phyloP scores from a whole-genome alignment of 2,797 vertebrate genomes.

The Melanotaenia trifasciata region DNA sequence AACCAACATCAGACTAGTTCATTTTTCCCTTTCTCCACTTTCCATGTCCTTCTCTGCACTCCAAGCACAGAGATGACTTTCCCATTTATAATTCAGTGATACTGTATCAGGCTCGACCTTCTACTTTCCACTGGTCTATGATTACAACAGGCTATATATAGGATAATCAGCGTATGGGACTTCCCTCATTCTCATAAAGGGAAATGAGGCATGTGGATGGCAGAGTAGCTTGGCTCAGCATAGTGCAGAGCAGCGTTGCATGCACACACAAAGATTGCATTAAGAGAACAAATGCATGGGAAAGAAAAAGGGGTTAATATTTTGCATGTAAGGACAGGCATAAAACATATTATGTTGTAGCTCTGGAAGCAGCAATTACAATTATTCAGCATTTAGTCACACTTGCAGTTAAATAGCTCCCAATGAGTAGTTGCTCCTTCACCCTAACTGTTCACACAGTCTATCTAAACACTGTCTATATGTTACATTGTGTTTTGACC shows the following conservation, averaged over 20 bases:
- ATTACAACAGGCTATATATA: slow-evolving; percentile 87
- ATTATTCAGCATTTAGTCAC: slow-evolving; percentile 17
- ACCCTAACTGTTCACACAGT: neutral
- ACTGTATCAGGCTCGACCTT: slow-evolving; percentile 43
- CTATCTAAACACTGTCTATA: neutral
- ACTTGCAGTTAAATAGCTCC: slow-evolving; percentile 16
- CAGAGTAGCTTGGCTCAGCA: slow-evolving; percentile 60
- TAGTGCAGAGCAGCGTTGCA: slow-evolving; percentile 6
- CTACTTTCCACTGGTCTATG: slow-evolving; percentile 76
- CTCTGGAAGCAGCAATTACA: neutral
- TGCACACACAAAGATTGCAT: slow-evolving; percentile 75
- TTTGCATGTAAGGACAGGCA: slow-evolving; percentile 13
- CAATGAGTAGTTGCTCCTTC: slow-evolving; percentile 19
- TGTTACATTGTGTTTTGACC: neutral
- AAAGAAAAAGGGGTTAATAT: slow-evolving; percentile 11
- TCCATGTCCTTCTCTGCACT: slow-evolving; percentile 9
- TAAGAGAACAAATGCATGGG: slow-evolving; percentile 74
- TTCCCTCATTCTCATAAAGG: slow-evolving; percentile 85
- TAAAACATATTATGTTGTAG: neutral
- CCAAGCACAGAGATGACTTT: slow-evolving; percentile 40
- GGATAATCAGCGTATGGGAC: slow-evolving; percentile 86
- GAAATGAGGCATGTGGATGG: slow-evolving; percentile 83
- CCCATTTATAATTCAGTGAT: slow-evolving; percentile 61
- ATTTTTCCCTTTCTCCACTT: slow-evolving; percentile 8
- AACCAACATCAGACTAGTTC: neutral